Evolutionary conservation across 2,113 vertebrate genomes (phyloP).

Genomic region (Trematocara zebra): DNA sequence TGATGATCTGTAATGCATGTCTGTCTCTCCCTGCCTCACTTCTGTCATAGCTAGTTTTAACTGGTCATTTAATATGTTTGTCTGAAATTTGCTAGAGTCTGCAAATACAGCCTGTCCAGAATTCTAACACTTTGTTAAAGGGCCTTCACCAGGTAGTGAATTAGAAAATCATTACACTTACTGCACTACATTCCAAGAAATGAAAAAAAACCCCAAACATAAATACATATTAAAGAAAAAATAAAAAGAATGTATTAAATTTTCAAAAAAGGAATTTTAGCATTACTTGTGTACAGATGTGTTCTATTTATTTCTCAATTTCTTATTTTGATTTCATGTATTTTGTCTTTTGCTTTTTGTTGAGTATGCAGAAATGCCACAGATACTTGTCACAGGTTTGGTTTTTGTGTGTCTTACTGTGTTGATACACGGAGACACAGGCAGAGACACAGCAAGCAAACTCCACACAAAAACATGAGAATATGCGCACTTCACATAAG

Average conservation of each 20-base stretch:
- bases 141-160: not conserved
- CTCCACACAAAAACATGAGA: not conserved
- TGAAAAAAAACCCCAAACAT: rapidly evolving
- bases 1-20: slow-evolving; percentile 5
- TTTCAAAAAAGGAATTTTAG: not conserved
- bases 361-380: not conserved
- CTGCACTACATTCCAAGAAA: not conserved
- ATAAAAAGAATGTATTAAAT: not conserved
- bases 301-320: not conserved
- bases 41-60: not conserved
- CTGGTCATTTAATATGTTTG: not conserved
- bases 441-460: not conserved
- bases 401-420: not conserved
- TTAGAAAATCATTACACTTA: not conserved
- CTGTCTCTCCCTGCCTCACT: not conserved
- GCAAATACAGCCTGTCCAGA: not conserved
- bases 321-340: not conserved
- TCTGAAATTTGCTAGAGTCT: not conserved
- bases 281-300: not conserved
- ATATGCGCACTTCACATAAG: not conserved
- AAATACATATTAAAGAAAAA: not conserved
- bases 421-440: not conserved
- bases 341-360: not conserved
- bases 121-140: not conserved
- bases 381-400: not conserved